phyloP scores from a whole-genome alignment of 2,113 vertebrate genomes.

The Crypturellus undulatus region DNA sequence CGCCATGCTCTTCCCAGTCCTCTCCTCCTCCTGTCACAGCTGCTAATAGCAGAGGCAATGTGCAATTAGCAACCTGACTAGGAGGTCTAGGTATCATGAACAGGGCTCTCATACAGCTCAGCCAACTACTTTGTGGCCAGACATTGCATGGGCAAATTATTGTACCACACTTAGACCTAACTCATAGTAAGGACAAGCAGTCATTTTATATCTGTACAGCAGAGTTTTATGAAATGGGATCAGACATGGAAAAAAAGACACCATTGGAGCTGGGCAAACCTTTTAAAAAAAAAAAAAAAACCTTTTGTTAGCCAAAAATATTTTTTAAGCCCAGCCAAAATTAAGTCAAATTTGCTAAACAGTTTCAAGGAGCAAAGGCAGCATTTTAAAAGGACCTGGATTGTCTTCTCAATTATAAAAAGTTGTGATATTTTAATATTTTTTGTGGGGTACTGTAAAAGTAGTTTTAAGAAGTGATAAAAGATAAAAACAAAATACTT shows the following conservation, averaged over 20 bases:
- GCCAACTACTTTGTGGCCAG: not conserved
- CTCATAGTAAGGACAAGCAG: not conserved
- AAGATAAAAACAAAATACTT: not conserved
- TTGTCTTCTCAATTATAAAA: not conserved
- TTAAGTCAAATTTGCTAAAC: not conserved
- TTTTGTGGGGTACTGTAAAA: not conserved
- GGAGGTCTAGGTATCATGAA: not conserved
- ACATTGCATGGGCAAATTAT: not conserved
- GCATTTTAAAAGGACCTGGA: not conserved
- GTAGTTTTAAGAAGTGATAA: not conserved
- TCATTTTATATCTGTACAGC: not conserved
- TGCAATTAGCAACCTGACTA: not conserved
- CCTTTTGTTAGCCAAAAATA: not conserved
- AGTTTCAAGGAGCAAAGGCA: not conserved
- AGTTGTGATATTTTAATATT: accelerated
- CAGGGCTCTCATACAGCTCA: not conserved
- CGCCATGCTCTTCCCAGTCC: not conserved
- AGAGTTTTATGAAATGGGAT: not conserved
- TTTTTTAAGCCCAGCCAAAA: not conserved
- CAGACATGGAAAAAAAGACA: not conserved
- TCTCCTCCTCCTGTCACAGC: not conserved
- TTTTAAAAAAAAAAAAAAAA: not conserved
- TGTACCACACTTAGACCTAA: not conserved
- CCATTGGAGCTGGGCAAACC: not conserved
- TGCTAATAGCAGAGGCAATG: not conserved